These are phyloP conservation scores for Silurus lanzhouensis DNA, from an alignment of 2,797 vertebrate genomes.

Conservation along the genomic window DNA sequence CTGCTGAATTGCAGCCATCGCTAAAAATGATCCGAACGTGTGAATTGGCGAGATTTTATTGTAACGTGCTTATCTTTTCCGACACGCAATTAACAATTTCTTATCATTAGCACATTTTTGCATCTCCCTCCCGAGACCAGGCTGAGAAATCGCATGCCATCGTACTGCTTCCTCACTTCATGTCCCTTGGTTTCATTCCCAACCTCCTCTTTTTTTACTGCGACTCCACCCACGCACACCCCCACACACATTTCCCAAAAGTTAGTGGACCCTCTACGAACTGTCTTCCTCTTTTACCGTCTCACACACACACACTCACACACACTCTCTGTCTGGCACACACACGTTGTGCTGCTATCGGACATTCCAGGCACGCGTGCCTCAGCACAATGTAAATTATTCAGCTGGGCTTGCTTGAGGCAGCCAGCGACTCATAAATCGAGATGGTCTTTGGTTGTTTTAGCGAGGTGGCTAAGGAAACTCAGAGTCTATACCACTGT, in stretches of 20 bases:
- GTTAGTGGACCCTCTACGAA: background rate
- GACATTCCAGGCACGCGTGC: slow-evolving; percentile 77
- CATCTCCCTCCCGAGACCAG: slow-evolving; percentile 10
- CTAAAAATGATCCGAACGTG: background rate
- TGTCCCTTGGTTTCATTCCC: slow-evolving; percentile 16
- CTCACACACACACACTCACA: slow-evolving; percentile 40
- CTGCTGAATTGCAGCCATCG: background rate
- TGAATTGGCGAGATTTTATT: background rate
- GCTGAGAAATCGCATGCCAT: slow-evolving; percentile 8
- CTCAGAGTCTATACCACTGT: slow-evolving; percentile 73
- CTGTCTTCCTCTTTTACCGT: background rate
- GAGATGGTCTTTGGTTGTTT: slow-evolving; percentile 77
- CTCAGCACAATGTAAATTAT: slow-evolving; percentile 83
- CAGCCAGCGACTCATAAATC: slow-evolving; percentile 78
- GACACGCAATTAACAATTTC: slow-evolving; percentile 11
- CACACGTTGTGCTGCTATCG: slow-evolving; percentile 51
- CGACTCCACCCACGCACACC: background rate
- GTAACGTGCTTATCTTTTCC: background rate
- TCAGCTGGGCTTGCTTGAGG: slow-evolving; percentile 76
- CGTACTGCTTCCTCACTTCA: background rate
- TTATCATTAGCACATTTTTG: slow-evolving; percentile 20
- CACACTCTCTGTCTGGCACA: slow-evolving; percentile 13
- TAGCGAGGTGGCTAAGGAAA: slow-evolving; percentile 69
- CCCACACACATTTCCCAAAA: slow-evolving; percentile 11
- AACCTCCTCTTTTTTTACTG: background rate